These are phyloP conservation scores for Pseudomyrmex cubaensis DNA, from an alignment of 1,140 invertebrate genomes.

Conservation along the genomic window DNA sequence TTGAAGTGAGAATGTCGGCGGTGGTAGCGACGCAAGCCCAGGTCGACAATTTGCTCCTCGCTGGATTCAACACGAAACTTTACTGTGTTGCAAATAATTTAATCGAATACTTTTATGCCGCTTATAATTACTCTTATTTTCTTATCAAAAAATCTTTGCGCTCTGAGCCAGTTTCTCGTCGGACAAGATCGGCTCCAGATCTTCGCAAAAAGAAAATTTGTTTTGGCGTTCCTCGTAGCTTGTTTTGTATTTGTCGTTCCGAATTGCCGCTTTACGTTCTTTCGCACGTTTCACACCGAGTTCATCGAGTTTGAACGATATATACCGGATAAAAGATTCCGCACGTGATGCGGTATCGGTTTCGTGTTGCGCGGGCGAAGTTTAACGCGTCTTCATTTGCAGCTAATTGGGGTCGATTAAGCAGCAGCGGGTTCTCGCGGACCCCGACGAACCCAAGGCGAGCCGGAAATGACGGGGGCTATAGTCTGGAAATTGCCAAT, in stretches of 20 bases:
- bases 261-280: too few relatives aligned
- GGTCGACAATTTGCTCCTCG: slow-evolving; percentile 3
- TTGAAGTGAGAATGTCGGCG: slow-evolving; percentile 39
- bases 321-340: slow-evolving; percentile 23
- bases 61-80: slow-evolving; percentile 21
- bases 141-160: background rate
- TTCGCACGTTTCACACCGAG: background rate
- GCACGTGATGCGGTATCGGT: slow-evolving; percentile 32
- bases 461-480: slow-evolving; percentile 69
- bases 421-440: slow-evolving; percentile 9
- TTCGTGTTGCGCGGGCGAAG: slow-evolving; percentile 47
- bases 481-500: slow-evolving; percentile 69
- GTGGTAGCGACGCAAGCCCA: slow-evolving; percentile 35
- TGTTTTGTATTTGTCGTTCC: background rate
- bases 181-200: background rate
- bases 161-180: background rate
- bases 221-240: background rate
- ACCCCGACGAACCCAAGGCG: slow-evolving; percentile 52
- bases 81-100: background rate
- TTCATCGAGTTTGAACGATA: background rate
- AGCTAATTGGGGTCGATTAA: slow-evolving; percentile 69
- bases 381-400: slow-evolving; percentile 70
- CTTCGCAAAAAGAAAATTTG: background rate
- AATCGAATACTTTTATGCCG: background rate
- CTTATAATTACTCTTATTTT: background rate